phyloP scores from a whole-genome alignment of 92 coral and sea anemone genomes.

The Palythoa grandis region DNA sequence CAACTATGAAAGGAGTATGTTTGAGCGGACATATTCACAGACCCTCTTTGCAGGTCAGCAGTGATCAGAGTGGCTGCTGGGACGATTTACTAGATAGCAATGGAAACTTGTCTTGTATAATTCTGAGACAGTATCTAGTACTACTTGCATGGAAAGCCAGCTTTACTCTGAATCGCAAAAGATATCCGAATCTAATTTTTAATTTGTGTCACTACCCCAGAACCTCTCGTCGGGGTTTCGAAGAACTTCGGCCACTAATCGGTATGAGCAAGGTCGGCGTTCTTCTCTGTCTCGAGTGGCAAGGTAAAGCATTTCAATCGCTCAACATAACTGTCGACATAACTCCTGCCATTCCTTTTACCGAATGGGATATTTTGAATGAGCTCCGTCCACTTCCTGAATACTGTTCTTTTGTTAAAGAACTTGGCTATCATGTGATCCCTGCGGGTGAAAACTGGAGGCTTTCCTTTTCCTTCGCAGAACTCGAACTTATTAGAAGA shows the following conservation, averaged over 20 bases:
- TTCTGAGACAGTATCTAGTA: background rate
- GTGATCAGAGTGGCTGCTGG: constrained; percentile 9
- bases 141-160: constrained; percentile 33
- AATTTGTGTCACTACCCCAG: constrained; percentile 16
- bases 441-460: constrained; percentile 11
- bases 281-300: constrained; percentile 31
- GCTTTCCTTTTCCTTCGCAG: too few species aligned
- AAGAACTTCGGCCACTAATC: background rate
- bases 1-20: constrained; percentile 25
- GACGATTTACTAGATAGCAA: constrained; percentile 1
- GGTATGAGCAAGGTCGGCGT: constrained; percentile 45
- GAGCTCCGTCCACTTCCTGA: background rate
- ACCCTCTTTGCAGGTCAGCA: background rate
- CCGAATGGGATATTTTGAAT: background rate
- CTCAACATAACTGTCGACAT: constrained; percentile 45
- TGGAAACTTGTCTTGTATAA: constrained; percentile 9
- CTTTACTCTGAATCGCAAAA: constrained; percentile 10
- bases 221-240: background rate
- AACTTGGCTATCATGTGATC: constrained; percentile 26
- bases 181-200: constrained; percentile 34
- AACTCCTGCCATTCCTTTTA: constrained; percentile 45
- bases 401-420: background rate
- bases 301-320: constrained; percentile 21
- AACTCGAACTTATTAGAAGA: too few species aligned
- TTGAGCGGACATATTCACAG: background rate